Conservation (phyloP, 2,797 vertebrate species). For the Pseudocheirus occidentalis region DNA sequence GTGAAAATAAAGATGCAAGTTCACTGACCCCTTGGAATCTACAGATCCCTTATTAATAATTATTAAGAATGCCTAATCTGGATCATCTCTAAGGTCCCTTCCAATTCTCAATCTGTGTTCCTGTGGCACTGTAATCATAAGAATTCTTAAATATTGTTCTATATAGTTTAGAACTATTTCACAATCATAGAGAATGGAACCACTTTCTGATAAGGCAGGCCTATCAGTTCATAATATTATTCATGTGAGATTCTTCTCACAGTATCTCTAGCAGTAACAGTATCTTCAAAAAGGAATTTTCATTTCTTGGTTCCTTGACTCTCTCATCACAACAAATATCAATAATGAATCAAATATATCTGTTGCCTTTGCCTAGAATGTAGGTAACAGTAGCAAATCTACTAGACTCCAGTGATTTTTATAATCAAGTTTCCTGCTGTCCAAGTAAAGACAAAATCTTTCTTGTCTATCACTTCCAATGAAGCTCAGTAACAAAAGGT, state of each 20-base stretch:
- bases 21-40: background rate
- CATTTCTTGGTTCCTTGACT: slow-evolving; percentile 58
- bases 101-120: background rate
- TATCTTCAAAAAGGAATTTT: slow-evolving; percentile 76
- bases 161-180: slow-evolving; percentile 67
- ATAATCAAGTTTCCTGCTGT: slow-evolving; percentile 38
- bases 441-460: slow-evolving; percentile 43
- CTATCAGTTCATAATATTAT: slow-evolving; percentile 74
- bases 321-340: slow-evolving; percentile 69
- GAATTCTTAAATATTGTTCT: slow-evolving; percentile 58
- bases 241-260: slow-evolving; percentile 77
- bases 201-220: slow-evolving; percentile 70
- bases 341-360: slow-evolving; percentile 68
- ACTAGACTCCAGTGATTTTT: slow-evolving; percentile 25
- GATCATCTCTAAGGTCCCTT: background rate
- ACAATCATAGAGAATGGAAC: slow-evolving; percentile 72
- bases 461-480: slow-evolving; percentile 49
- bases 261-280: slow-evolving; percentile 65
- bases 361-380: slow-evolving; percentile 36
- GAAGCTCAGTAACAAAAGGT: slow-evolving; percentile 54
- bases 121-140: background rate
- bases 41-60: background rate
- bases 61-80: background rate
- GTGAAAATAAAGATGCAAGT: background rate
- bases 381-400: slow-evolving; percentile 28